A percentile compares a stretch with the other conserved stretches of the same genome.
Conservation (phyloP, 2,888 invertebrate species). For the Therioaphis trifolii region DNA sequence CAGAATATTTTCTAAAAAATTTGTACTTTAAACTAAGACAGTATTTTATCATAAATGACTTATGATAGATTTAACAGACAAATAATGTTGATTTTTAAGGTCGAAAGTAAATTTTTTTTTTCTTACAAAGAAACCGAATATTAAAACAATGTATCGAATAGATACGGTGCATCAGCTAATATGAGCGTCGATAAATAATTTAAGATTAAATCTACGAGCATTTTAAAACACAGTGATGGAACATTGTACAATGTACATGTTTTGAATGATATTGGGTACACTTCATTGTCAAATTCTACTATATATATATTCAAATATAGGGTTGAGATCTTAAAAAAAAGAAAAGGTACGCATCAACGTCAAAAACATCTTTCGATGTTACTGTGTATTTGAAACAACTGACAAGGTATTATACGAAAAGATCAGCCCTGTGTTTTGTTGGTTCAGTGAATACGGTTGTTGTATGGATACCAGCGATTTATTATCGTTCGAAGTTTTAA, state of each 20-base stretch:
- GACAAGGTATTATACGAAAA: not conserved
- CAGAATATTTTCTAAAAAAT: too few relatives aligned
- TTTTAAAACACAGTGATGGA: not conserved
- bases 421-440: not conserved
- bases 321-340: not conserved
- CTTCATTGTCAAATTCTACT: not conserved
- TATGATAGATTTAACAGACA: too few relatives aligned
- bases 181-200: not conserved
- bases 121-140: too few relatives aligned
- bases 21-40: too few relatives aligned
- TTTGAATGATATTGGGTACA: not conserved
- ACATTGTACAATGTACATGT: not conserved
- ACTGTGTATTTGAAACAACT: not conserved
- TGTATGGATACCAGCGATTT: not conserved
- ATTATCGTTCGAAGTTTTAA: too few relatives aligned
- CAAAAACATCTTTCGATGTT: not conserved
- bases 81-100: too few relatives aligned
- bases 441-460: not conserved
- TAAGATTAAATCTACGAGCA: not conserved
- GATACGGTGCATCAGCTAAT: too few relatives aligned
- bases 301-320: not conserved
- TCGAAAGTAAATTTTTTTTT: too few relatives aligned
- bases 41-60: too few relatives aligned
- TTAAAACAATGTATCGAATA: too few relatives aligned
- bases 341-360: not conserved